A percentile compares a stretch with the other conserved stretches of the same genome.
phyloP scores from a whole-genome alignment of 2,797 vertebrate genomes.

The Anabacerthia variegaticeps region DNA sequence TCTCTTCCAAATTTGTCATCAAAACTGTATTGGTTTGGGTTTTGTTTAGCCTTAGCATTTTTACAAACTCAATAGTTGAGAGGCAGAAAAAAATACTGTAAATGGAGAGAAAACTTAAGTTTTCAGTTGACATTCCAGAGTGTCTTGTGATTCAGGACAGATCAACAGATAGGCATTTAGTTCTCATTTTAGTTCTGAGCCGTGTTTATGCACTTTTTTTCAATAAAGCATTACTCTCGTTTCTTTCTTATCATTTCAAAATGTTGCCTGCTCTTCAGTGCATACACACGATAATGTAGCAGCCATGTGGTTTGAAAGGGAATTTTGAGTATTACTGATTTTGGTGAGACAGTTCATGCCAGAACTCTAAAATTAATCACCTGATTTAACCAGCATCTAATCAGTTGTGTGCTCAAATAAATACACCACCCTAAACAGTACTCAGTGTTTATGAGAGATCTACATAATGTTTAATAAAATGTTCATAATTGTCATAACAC shows the following conservation, averaged over 20 bases:
- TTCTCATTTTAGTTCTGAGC: neutral
- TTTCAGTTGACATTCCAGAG: neutral
- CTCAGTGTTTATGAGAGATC: neutral
- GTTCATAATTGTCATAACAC: neutral
- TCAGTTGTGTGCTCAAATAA: neutral
- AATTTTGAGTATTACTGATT: neutral
- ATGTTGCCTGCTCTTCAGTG: neutral
- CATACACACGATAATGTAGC: neutral
- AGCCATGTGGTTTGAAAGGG: neutral
- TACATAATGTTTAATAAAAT: neutral
- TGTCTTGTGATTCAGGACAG: neutral
- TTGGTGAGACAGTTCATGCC: neutral
- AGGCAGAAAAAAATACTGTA: no score
- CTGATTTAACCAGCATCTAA: neutral
- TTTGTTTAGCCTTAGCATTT: neutral
- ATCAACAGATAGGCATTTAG: neutral
- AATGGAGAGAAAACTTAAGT: neutral
- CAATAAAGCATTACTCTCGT: neutral
- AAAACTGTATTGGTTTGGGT: neutral
- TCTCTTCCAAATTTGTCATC: neutral
- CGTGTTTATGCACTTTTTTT: neutral
- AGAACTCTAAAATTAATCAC: neutral
- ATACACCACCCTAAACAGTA: neutral
- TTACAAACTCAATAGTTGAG: neutral
- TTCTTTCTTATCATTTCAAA: neutral